Evolutionary conservation across 2,113 vertebrate species (phyloP), one percentile per base, ranked within the genome.

Genomic region (Pangasianodon gigas): DNA sequence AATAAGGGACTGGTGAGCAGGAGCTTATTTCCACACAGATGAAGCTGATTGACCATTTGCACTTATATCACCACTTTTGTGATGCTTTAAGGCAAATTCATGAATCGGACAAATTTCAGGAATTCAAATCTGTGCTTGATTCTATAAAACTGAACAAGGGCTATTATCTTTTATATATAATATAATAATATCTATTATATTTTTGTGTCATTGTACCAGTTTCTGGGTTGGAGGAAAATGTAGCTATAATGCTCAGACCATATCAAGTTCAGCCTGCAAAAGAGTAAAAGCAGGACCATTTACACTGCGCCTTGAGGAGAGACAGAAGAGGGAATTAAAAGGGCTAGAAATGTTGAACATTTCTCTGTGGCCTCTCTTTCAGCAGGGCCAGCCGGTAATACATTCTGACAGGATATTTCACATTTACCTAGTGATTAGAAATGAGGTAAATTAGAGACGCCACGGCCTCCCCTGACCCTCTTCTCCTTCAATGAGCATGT

Each of bases 401-500:
- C 32, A 80, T 82, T 71, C 62, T 82, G 75, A 87, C 84, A 71
- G 75, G 51, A 82, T 54, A n/a, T 46, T 67, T 62, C 88, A 29
- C 88, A 62, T 75, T 85, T 75, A 84, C 65, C 44, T 84, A 26
- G 77, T 75, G 58, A 74, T 56, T 51, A 46, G 41, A 51, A 83
- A 87, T 84, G 46, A 74, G 65, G 65, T 54, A 91, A 91, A 93
- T 91, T 91, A 93, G 18, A 85, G 88, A 77, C 54, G 8, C 24
- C 60, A 26, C 60, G n/a, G n/a, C 48, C 24, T 90, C 77, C 77
- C 26, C 13, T 67, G 84, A 90, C 62, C 51, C 77, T 81, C 60
- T 54, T 80, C 75, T 58, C 54, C 75, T 71, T 62, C 92, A 92
- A 90, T 90, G 83, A 92, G 82, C 88, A 88, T 86, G 69, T 51